These are phyloP conservation scores for Lipotes vexillifer DNA, from an alignment of 2,113 vertebrate genomes.

Conservation along the genomic window DNA sequence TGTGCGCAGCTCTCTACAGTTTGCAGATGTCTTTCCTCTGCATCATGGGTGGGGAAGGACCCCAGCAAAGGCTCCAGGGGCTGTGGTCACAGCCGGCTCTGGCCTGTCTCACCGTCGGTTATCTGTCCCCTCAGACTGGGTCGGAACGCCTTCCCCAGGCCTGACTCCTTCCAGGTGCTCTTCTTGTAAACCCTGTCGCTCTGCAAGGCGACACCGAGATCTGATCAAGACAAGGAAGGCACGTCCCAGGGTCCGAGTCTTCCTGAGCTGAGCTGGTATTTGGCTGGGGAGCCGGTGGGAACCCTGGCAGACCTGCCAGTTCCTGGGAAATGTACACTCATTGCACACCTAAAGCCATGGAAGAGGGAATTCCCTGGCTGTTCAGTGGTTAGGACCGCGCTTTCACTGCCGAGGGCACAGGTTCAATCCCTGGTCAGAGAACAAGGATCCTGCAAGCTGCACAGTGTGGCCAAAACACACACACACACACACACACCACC, in stretches of 20 bases:
- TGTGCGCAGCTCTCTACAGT: rapidly evolving
- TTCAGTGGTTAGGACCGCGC: rapidly evolving
- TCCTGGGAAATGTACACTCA: rapidly evolving
- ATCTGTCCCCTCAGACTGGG: neutral
- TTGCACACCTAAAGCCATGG: rapidly evolving
- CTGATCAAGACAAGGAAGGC: too few relatives aligned
- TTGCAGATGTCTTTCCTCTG: rapidly evolving
- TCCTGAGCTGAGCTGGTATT: neutral
- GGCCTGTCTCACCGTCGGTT: neutral
- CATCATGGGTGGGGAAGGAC: rapidly evolving
- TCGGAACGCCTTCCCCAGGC: rapidly evolving
- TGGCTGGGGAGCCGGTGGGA: neutral
- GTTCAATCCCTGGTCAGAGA: too few relatives aligned
- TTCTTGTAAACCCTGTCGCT: rapidly evolving
- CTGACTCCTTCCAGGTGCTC: rapidly evolving
- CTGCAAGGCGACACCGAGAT: neutral
- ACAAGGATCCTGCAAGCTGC: neutral
- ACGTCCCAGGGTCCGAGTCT: neutral
- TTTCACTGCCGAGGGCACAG: neutral
- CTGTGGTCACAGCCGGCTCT: neutral
- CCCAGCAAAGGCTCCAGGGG: neutral
- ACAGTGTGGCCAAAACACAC: rapidly evolving
- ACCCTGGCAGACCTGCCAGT: rapidly evolving
- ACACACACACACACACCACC: neutral
- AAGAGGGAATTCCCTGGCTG: neutral